Evolutionary conservation across 2,888 invertebrate genomes (phyloP).

Genomic region (Stenurella melanura): DNA sequence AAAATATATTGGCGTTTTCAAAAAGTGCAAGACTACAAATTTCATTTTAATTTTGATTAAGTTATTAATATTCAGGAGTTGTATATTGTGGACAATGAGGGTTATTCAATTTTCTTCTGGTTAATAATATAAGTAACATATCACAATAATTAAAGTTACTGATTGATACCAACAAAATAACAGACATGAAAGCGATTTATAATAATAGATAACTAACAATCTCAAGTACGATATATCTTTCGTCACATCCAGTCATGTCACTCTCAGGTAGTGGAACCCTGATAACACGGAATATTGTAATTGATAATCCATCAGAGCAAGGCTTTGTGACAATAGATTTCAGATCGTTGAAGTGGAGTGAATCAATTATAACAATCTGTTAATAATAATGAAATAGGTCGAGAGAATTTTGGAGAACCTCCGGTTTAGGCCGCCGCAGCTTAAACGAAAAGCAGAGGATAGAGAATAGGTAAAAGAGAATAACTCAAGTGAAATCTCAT

Average conservation of each 20-base stretch:
- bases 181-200: neutral
- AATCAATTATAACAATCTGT: constrained; percentile 40
- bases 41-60: no score
- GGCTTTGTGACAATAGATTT: constrained; percentile 39
- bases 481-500: constrained; percentile 32
- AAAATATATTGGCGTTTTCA: no score
- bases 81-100: no score
- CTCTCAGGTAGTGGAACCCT: neutral
- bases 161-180: neutral
- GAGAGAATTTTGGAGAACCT: constrained; percentile 34
- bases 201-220: neutral
- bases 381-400: constrained; percentile 37
- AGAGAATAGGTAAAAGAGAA: constrained; percentile 12
- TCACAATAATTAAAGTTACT: neutral
- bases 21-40: no score
- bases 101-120: no score
- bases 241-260: constrained; percentile 30
- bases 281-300: constrained; percentile 31
- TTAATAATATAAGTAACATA: neutral
- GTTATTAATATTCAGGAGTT: no score
- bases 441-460: constrained; percentile 4
- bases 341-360: constrained; percentile 23
- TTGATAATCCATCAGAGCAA: constrained; percentile 39
- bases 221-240: neutral
- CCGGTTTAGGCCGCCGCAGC: constrained; percentile 25